Evolutionary conservation across 1,140 invertebrate genomes (phyloP).

Genomic region (Oedothorax gibbosus): DNA sequence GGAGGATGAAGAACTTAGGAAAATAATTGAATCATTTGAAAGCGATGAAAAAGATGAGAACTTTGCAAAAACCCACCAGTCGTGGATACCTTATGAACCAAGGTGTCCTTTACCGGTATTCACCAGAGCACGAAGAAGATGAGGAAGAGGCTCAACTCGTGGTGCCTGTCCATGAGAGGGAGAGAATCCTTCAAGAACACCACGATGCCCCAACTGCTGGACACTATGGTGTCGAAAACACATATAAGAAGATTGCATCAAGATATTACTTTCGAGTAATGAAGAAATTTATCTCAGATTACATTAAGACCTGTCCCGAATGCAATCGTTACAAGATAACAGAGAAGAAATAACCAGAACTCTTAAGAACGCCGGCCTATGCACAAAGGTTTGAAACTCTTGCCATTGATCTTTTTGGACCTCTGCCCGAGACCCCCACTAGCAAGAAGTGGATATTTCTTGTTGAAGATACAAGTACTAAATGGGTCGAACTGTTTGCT

Average conservation of each 20-base stretch:
- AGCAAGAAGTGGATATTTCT: slow-evolving; percentile 6
- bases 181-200: slow-evolving; percentile 10
- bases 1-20: slow-evolving; percentile 7
- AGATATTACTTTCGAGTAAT: slow-evolving; percentile 11
- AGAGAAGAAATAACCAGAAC: neutral
- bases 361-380: neutral
- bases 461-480: neutral
- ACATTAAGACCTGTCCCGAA: neutral
- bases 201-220: slow-evolving; percentile 32
- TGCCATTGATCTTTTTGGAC: slow-evolving; percentile 10
- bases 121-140: neutral
- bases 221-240: slow-evolving; percentile 13
- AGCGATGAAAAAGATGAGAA: neutral
- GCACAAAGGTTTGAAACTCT: neutral
- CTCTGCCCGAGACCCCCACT: slow-evolving; percentile 1
- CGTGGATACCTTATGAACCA: neutral
- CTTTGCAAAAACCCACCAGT: neutral
- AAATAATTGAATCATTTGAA: slow-evolving; percentile 17
- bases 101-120: neutral
- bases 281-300: slow-evolving; percentile 15
- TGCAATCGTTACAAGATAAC: neutral
- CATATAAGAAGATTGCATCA: neutral
- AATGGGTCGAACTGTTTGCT: slow-evolving; percentile 34
- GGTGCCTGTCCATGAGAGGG: neutral
- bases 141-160: slow-evolving; percentile 12